phyloP scores from a whole-genome alignment of 1,140 invertebrate genomes.

The Drosophila ambigua region DNA sequence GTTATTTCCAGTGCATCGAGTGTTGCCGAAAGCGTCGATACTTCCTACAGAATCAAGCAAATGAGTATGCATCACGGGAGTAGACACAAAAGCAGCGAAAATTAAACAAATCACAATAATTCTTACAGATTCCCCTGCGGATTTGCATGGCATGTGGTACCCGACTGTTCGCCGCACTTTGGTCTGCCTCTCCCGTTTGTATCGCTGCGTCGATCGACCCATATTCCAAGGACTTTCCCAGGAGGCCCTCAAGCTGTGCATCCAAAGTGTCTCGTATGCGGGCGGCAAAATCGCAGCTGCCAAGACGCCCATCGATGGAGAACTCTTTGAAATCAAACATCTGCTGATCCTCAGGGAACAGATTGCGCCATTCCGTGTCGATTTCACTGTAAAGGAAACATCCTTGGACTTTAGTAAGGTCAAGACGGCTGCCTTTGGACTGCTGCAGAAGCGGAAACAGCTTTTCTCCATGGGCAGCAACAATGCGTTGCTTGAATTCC shows the following conservation, averaged over 20 bases:
- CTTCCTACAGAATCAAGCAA: conserved; percentile 66
- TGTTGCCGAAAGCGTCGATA: conserved; percentile 73
- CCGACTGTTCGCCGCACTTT: conserved; percentile 97
- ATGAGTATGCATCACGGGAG: conserved; percentile 52
- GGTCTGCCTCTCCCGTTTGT: conserved; percentile 97
- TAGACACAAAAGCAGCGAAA: accelerated
- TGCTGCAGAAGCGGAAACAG: conserved; percentile 93
- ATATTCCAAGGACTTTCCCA: conserved; percentile 98
- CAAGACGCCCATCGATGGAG: conserved; percentile 93
- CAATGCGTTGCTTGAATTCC: conserved; percentile 96
- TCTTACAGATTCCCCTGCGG: conserved; percentile 91
- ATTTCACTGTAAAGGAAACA: conserved; percentile 96
- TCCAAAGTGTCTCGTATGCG: conserved; percentile 94
- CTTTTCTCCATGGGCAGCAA: conserved; percentile 94
- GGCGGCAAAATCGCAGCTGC: conserved; percentile 88
- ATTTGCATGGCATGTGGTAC: conserved; percentile 99
- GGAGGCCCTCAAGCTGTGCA: conserved; percentile 96
- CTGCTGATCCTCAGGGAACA: conserved; percentile 98
- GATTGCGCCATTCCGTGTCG: conserved; percentile 98
- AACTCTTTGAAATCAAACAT: conserved; percentile 99
- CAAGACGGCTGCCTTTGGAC: conserved; percentile 92
- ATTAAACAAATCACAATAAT: not conserved
- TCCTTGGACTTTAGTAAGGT: conserved; percentile 95
- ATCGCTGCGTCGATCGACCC: conserved; percentile 96
- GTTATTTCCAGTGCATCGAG: conserved; percentile 87